A percentile compares a stretch with the other conserved stretches of the same genome.
phyloP scores from a whole-genome alignment of 2,113 vertebrate species.

The Machaerirhynchus nigripectus region DNA sequence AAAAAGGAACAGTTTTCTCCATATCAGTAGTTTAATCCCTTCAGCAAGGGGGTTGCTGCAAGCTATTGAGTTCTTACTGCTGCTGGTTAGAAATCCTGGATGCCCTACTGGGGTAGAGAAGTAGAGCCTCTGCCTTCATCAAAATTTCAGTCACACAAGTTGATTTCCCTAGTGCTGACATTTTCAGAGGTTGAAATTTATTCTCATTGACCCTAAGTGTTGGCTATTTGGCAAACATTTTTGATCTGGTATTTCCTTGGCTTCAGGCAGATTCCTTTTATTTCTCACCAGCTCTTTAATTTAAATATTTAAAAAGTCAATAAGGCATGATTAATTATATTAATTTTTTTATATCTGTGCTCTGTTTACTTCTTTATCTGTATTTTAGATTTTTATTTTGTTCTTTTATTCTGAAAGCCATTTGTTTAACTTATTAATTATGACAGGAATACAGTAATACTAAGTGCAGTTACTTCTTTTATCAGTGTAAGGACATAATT shows the following conservation, averaged over 20 bases:
- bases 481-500: neutral
- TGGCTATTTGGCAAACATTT: neutral
- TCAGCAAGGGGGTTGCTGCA: neutral
- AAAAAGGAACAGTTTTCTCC: constrained; percentile 18
- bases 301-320: neutral
- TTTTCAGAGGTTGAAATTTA: neutral
- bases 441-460: neutral
- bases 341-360: neutral
- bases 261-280: neutral
- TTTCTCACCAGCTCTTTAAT: neutral
- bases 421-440: neutral
- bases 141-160: neutral
- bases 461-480: neutral
- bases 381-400: neutral
- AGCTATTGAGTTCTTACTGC: neutral
- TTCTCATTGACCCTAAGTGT: neutral
- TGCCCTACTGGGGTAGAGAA: neutral
- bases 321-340: neutral
- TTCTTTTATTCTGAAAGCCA: neutral
- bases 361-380: neutral
- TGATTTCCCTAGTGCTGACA: neutral
- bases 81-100: neutral
- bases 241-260: neutral
- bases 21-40: constrained; percentile 28
- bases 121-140: neutral